phyloP scores from a whole-genome alignment of 2,888 invertebrate genomes.

The Gari tellinella region DNA sequence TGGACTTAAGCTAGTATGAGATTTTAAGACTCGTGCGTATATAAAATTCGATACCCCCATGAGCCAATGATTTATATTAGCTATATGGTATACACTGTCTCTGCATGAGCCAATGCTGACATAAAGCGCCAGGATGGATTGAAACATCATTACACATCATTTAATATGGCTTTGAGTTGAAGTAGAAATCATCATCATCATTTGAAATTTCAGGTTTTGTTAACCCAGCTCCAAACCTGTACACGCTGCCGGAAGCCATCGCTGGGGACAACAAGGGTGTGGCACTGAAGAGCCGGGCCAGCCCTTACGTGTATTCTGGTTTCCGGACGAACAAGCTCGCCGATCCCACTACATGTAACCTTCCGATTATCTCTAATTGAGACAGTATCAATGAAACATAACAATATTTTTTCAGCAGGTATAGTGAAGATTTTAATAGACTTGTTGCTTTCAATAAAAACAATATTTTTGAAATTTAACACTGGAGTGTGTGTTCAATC shows the following conservation, averaged over 20 bases:
- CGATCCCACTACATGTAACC: conserved; percentile 30
- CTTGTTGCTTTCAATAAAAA: background rate
- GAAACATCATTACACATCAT: no score
- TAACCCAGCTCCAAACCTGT: conserved; percentile 67
- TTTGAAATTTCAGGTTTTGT: conserved; percentile 63
- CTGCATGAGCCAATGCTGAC: no score
- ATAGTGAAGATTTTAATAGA: background rate
- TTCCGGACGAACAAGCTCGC: conserved; percentile 61
- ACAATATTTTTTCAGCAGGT: background rate
- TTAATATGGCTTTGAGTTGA: no score
- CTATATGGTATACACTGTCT: no score
- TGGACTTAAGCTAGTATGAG: no score
- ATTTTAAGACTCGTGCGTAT: no score
- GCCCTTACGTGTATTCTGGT: conserved; percentile 74
- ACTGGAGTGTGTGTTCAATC: no score
- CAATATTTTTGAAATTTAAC: no score
- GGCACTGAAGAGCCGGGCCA: conserved; percentile 70
- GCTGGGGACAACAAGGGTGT: conserved; percentile 54
- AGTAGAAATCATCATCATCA: no score
- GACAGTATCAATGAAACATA: background rate
- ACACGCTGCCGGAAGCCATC: conserved; percentile 55
- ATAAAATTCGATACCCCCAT: no score
- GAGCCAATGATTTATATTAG: no score
- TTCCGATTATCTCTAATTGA: conserved; percentile 18
- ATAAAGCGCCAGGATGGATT: no score